A percentile compares a stretch with the other conserved stretches of the same genome.
Evolutionary conservation across 2,888 invertebrate species (phyloP).

Genomic region (Tanypteryx hageni): DNA sequence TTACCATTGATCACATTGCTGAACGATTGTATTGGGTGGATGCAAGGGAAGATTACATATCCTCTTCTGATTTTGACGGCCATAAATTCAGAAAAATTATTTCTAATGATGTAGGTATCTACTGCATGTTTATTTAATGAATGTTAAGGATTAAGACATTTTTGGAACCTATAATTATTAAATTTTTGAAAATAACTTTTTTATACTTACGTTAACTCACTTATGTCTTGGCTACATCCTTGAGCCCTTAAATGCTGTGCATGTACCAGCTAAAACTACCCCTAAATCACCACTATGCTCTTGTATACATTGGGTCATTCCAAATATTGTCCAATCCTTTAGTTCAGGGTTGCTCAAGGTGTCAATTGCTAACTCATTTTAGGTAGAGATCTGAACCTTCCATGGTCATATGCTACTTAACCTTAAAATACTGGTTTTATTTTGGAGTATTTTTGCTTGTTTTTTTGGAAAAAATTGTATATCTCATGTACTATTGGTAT

Average conservation of each 20-base stretch:
- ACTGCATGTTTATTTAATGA: too few relatives aligned
- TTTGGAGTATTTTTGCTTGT: too few relatives aligned
- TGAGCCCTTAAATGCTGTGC: not conserved
- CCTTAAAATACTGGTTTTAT: too few relatives aligned
- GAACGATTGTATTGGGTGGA: slow-evolving; percentile 93
- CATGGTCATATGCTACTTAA: too few relatives aligned
- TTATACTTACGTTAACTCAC: not conserved
- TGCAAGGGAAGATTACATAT: slow-evolving; percentile 88
- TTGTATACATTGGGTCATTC: too few relatives aligned
- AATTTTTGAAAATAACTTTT: not conserved
- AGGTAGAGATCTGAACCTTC: too few relatives aligned
- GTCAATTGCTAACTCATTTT: too few relatives aligned
- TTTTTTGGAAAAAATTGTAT: too few relatives aligned
- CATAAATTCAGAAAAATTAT: slow-evolving; percentile 82
- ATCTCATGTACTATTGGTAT: too few relatives aligned
- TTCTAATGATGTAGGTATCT: slow-evolving; percentile 76
- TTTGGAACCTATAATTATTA: not conserved
- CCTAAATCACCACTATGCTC: not conserved
- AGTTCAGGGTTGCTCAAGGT: too few relatives aligned
- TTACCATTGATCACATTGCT: slow-evolving; percentile 89
- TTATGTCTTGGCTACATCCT: not conserved
- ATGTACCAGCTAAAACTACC: not conserved
- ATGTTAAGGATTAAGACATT: too few relatives aligned
- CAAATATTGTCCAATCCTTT: not conserved
- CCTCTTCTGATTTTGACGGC: slow-evolving; percentile 85